Conservation (phyloP, 2,797 vertebrate genomes). For the Sardinella longiceps region DNA sequence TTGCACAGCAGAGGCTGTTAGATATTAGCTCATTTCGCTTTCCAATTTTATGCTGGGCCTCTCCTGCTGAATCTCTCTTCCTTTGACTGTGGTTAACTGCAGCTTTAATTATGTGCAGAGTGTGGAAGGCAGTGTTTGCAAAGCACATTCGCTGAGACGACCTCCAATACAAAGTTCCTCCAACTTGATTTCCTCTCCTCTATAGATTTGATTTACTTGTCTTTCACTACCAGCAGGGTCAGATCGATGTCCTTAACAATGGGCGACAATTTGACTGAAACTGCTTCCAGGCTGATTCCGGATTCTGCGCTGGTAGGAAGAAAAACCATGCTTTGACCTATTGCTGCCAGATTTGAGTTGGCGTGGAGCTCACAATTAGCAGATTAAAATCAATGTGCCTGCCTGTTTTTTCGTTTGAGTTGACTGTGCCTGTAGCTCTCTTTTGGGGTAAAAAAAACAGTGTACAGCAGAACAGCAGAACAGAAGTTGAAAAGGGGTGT, state of each 20-base stretch:
- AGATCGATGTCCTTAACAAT: background rate
- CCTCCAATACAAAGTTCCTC: background rate
- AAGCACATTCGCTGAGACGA: background rate
- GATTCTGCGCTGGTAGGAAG: background rate
- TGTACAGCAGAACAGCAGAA: background rate
- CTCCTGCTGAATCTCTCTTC: background rate
- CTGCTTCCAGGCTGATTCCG: background rate
- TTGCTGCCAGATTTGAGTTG: background rate
- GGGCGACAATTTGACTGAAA: background rate
- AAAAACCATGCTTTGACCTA: background rate
- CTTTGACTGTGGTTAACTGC: background rate
- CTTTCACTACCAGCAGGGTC: background rate
- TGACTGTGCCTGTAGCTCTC: background rate
- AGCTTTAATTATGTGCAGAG: background rate
- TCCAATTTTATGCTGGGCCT: background rate
- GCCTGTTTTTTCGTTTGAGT: background rate
- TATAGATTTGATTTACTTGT: background rate
- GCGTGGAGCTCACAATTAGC: conserved; percentile 7
- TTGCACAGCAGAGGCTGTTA: background rate
- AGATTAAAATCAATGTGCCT: background rate
- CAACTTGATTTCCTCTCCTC: background rate
- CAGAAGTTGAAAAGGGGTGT: too few relatives aligned
- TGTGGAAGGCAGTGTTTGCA: background rate
- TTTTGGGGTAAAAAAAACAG: background rate
- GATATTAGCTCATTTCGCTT: background rate